Evolutionary conservation across 2,797 vertebrate species (phyloP).

Genomic region (Tapera naevia): DNA sequence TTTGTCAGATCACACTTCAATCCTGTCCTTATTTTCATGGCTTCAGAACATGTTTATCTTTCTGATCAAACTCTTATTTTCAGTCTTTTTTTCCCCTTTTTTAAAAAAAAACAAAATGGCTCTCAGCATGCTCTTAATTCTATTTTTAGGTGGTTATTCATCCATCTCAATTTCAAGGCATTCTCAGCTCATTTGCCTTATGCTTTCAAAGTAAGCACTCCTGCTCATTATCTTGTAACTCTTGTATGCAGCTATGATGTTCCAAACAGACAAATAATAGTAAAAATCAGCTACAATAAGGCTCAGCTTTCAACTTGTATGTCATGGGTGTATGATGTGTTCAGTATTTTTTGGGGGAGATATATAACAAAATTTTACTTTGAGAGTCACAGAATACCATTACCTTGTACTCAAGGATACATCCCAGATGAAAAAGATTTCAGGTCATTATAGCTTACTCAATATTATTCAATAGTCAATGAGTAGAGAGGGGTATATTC

Average conservation of each 20-base stretch:
- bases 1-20: background rate
- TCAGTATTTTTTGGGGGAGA: background rate
- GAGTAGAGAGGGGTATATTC: background rate
- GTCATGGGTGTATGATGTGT: background rate
- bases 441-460: background rate
- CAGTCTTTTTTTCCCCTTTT: background rate
- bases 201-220: background rate
- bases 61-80: background rate
- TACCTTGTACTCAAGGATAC: background rate
- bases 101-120: no score
- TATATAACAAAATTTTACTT: background rate
- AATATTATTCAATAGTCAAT: background rate
- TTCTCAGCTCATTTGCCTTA: background rate
- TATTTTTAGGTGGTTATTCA: background rate
- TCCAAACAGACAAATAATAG: background rate
- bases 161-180: background rate
- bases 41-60: background rate
- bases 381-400: background rate
- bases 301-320: background rate
- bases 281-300: background rate
- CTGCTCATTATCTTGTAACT: background rate
- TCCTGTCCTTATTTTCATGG: background rate
- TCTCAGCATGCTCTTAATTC: background rate
- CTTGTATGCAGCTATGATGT: background rate
- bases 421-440: background rate